These are phyloP conservation scores for Lepisosteus oculatus DNA, from an alignment of 2,113 vertebrate species.

Conservation along the genomic window DNA sequence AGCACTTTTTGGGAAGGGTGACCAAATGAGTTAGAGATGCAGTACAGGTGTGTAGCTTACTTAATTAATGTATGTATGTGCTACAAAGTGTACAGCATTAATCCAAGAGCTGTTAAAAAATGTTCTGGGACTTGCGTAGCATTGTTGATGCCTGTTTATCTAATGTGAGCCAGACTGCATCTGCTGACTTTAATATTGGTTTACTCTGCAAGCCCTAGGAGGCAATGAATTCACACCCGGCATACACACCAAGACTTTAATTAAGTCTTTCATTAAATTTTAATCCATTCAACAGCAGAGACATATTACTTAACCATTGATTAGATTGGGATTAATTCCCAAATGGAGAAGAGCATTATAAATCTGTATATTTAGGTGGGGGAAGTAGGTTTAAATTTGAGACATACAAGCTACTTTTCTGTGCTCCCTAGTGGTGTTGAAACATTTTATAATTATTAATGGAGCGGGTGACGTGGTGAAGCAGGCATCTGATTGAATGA, in stretches of 20 bases:
- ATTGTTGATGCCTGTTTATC: constrained; percentile 32
- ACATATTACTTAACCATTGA: constrained; percentile 30
- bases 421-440: constrained; percentile 3
- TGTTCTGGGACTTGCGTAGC: constrained; percentile 26
- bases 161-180: constrained; percentile 30
- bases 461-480: constrained; percentile 12
- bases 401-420: constrained; percentile 22
- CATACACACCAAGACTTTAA: constrained; percentile 34
- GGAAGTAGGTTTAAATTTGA: constrained; percentile 6
- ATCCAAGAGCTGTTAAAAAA: constrained; percentile 37
- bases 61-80: too few species aligned
- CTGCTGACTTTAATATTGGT: constrained; percentile 43
- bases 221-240: constrained; percentile 21
- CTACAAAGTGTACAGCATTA: too few species aligned
- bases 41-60: too few species aligned
- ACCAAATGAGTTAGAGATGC: too few species aligned
- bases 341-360: constrained; percentile 21
- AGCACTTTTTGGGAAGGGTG: too few species aligned
- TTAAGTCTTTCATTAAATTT: constrained; percentile 50
- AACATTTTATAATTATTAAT: constrained; percentile 27
- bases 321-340: constrained; percentile 39
- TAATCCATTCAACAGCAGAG: constrained; percentile 39
- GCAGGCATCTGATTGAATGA: constrained; percentile 33
- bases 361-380: constrained; percentile 23
- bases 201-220: constrained; percentile 24